These are phyloP conservation scores for Oophaga sylvatica DNA, from an alignment of 2,797 vertebrate genomes.

Conservation along the genomic window DNA sequence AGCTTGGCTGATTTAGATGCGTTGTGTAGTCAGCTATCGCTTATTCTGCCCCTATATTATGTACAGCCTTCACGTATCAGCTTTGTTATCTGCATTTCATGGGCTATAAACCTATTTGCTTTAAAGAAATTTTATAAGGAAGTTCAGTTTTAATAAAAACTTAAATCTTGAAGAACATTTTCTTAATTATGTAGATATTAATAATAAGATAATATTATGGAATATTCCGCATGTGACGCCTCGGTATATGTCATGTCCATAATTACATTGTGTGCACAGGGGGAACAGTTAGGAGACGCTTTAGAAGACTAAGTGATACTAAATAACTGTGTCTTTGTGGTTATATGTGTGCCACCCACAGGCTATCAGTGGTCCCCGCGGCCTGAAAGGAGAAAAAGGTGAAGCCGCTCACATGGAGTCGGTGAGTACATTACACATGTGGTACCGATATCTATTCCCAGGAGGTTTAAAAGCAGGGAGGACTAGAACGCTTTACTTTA, in stretches of 20 bases:
- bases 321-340: slow-evolving; percentile 77
- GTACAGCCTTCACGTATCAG: slow-evolving; percentile 8
- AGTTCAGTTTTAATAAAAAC: not conserved
- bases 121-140: not conserved
- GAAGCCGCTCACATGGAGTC: slow-evolving; percentile 88
- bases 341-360: slow-evolving; percentile 87
- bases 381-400: slow-evolving; percentile 89
- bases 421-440: slow-evolving; percentile 75
- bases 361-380: slow-evolving; percentile 77
- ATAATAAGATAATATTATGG: not conserved
- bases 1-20: slow-evolving; percentile 15
- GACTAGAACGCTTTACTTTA: too few relatives aligned
- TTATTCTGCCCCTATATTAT: not conserved
- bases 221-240: not conserved
- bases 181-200: not conserved
- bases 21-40: not conserved
- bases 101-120: not conserved
- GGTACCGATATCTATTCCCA: not conserved
- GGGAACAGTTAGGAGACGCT: not conserved
- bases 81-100: slow-evolving; percentile 10
- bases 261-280: not conserved
- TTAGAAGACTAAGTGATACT: slow-evolving; percentile 64
- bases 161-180: not conserved
- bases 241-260: too few relatives aligned
- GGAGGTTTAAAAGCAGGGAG: not conserved